phyloP scores from a whole-genome alignment of 1,140 invertebrate species.

The Adoxophyes honmai region DNA sequence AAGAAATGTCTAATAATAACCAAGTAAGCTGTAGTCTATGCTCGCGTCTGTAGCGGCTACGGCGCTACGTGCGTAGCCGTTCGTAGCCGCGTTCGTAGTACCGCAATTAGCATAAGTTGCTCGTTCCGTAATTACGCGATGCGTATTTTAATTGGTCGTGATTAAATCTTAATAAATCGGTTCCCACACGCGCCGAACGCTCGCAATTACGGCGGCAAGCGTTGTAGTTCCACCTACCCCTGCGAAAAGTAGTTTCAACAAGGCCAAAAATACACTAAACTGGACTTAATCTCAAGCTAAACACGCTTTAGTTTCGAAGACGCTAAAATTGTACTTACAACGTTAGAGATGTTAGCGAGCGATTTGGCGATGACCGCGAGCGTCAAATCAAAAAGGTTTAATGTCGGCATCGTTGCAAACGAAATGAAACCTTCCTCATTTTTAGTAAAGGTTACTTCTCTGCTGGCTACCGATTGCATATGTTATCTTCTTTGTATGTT shows the following conservation, averaged over 20 bases:
- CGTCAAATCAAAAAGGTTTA: too few relatives aligned
- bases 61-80: conserved; percentile 19
- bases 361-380: too few relatives aligned
- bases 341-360: background rate
- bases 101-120: conserved; percentile 44
- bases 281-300: too few relatives aligned
- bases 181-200: conserved; percentile 50
- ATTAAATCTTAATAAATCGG: conserved; percentile 72
- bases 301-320: too few relatives aligned
- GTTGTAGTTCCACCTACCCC: conserved; percentile 38
- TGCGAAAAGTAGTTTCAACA: too few relatives aligned
- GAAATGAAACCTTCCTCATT: too few relatives aligned
- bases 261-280: too few relatives aligned
- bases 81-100: conserved; percentile 18
- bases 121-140: conserved; percentile 50
- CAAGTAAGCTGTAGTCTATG: conserved; percentile 11
- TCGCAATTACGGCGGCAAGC: conserved; percentile 58
- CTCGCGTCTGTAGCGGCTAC: conserved; percentile 40
- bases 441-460: background rate
- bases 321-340: too few relatives aligned
- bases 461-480: background rate
- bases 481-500: background rate
- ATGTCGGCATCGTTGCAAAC: too few relatives aligned
- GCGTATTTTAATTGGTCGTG: conserved; percentile 64
- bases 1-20: too few relatives aligned